A percentile compares a stretch with the other conserved stretches of the same genome.
phyloP scores from a whole-genome alignment of 2,797 vertebrate species.

The Odontamblyopus rebecca region DNA sequence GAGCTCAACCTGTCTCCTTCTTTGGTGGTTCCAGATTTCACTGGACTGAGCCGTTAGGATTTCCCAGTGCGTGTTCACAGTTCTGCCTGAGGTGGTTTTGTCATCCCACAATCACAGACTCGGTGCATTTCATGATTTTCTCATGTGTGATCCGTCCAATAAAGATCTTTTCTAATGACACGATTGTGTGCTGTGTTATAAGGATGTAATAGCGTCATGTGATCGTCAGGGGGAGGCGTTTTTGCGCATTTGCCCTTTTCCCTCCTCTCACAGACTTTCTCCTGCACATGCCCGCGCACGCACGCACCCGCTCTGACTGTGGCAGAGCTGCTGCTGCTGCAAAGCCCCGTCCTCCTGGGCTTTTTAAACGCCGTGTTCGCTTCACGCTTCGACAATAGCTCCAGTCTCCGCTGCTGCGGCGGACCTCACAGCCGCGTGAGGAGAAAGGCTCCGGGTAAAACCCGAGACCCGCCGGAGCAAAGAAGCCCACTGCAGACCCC shows the following conservation, averaged over 20 bases:
- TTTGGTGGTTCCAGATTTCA: no score
- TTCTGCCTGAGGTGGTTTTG: no score
- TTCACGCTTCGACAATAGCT: slow-evolving; percentile 50
- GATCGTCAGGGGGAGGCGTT: slow-evolving; percentile 52
- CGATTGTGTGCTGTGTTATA: background rate
- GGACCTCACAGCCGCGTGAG: slow-evolving; percentile 2
- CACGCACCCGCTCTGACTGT: background rate
- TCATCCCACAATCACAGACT: no score
- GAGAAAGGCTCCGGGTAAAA: slow-evolving; percentile 14
- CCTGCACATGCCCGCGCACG: background rate
- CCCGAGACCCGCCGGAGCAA: slow-evolving; percentile 25
- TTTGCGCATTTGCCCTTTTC: slow-evolving; percentile 39
- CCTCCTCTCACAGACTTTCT: background rate
- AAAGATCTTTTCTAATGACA: no score
- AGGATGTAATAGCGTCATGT: slow-evolving; percentile 31
- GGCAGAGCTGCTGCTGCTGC: slow-evolving; percentile 54
- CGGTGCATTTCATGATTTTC: no score
- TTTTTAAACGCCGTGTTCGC: slow-evolving; percentile 52
- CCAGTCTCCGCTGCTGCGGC: slow-evolving; percentile 31
- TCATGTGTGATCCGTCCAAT: no score
- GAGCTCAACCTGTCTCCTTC: no score
- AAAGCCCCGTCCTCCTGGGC: slow-evolving; percentile 66
- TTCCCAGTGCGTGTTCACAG: no score
- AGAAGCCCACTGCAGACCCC: background rate
- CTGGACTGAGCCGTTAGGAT: no score